phyloP scores from a whole-genome alignment of 2,797 vertebrate species.

The Siniperca undulata region DNA sequence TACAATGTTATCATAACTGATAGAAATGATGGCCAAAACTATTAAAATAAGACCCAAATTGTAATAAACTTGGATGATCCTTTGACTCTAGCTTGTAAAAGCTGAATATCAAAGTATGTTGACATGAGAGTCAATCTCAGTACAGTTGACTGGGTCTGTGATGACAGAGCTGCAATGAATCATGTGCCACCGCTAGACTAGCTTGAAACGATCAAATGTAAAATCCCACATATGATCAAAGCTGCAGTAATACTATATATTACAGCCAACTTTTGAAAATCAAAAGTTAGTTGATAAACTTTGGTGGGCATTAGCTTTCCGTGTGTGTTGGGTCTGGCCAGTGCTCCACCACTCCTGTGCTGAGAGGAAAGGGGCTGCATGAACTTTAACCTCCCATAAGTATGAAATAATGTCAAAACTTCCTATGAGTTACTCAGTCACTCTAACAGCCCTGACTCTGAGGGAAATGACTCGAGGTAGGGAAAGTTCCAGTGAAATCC shows the following conservation, averaged over 20 bases:
- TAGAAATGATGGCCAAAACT: too few relatives aligned
- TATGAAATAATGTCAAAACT: slow-evolving; percentile 36
- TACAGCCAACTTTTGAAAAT: not conserved
- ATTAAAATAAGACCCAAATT: not conserved
- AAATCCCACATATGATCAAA: not conserved
- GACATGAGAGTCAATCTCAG: not conserved
- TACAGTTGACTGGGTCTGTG: not conserved
- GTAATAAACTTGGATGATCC: not conserved
- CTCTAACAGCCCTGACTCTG: not conserved
- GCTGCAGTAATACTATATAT: not conserved
- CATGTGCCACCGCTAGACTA: not conserved
- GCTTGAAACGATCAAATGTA: slow-evolving; percentile 1
- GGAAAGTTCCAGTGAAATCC: slow-evolving; percentile 5
- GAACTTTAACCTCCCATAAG: slow-evolving; percentile 18
- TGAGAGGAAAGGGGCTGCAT: not conserved
- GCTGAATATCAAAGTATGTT: not conserved
- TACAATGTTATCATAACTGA: too few relatives aligned
- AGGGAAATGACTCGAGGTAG: not conserved
- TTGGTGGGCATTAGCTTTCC: not conserved
- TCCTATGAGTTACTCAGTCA: not conserved
- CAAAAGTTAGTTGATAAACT: slow-evolving; percentile 9
- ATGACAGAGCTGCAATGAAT: not conserved
- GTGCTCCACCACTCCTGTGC: not conserved
- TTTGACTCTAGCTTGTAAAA: not conserved
- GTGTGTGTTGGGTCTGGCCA: not conserved